phyloP scores from a whole-genome alignment of 92 coral and sea anemone genomes.

The Metridium senile region DNA sequence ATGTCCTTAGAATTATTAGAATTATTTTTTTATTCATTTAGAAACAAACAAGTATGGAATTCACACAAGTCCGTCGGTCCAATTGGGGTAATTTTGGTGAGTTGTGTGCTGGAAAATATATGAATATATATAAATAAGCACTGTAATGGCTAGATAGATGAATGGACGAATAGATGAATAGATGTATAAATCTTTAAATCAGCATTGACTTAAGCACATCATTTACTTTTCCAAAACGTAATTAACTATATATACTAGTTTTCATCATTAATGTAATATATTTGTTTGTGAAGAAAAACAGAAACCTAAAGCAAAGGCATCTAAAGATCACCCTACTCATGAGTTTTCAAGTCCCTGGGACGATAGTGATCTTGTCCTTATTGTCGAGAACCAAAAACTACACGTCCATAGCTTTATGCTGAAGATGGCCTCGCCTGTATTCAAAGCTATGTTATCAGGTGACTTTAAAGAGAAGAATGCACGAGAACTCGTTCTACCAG shows the following conservation, averaged over 20 bases:
- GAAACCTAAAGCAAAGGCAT: neutral
- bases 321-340: neutral
- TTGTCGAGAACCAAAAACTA: neutral
- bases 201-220: too few relatives aligned
- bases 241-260: too few relatives aligned
- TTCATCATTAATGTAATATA: too few relatives aligned
- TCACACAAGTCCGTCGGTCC: neutral
- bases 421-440: neutral
- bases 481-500: neutral
- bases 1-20: too few relatives aligned
- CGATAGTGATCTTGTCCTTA: constrained; percentile 22
- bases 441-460: neutral
- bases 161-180: too few relatives aligned
- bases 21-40: too few relatives aligned
- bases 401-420: neutral
- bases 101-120: neutral
- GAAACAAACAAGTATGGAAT: neutral
- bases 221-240: too few relatives aligned
- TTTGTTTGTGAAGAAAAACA: neutral
- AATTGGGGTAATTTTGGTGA: too few relatives aligned
- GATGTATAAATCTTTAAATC: too few relatives aligned
- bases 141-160: too few relatives aligned
- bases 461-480: neutral
- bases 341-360: constrained; percentile 51
- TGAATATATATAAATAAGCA: too few relatives aligned